Evolutionary conservation across 1,140 invertebrate genomes (phyloP).

Genomic region (Laupala kohalensis): DNA sequence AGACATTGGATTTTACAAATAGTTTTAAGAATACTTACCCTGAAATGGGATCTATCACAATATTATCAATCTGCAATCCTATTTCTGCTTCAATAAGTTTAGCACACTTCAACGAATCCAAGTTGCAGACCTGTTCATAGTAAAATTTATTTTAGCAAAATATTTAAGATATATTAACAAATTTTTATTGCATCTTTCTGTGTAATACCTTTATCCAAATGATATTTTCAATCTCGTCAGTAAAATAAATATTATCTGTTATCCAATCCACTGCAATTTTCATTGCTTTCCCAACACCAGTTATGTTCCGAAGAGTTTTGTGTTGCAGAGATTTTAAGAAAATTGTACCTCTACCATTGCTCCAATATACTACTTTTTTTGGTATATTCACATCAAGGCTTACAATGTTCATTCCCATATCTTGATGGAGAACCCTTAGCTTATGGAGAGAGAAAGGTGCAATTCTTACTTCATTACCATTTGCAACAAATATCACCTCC

Average conservation of each 20-base stretch:
- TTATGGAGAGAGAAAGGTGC: neutral
- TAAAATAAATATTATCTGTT: conserved; percentile 21
- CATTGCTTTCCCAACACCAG: conserved; percentile 13
- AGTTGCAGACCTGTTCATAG: conserved; percentile 5
- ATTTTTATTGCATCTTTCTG: neutral
- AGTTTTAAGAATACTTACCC: conserved; percentile 14
- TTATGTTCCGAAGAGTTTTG: neutral
- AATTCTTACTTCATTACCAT: neutral
- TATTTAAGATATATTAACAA: conserved; percentile 16
- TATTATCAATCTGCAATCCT: conserved; percentile 15
- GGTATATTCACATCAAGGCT: neutral
- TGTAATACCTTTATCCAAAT: conserved; percentile 15
- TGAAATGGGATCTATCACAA: conserved; percentile 20
- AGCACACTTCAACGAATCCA: neutral
- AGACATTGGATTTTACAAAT: neutral
- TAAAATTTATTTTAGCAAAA: neutral
- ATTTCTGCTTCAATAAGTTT: neutral
- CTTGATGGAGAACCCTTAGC: neutral
- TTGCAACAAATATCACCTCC: neutral
- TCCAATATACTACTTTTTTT: neutral
- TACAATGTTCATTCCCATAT: neutral
- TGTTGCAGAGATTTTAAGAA: neutral
- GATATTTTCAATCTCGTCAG: conserved; percentile 11
- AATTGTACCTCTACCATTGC: neutral
- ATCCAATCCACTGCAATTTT: conserved; percentile 22